A percentile compares a stretch with the other conserved stretches of the same genome.
These are phyloP conservation scores for Otus sunia DNA, from an alignment of 2,113 vertebrate genomes.

Conservation along the genomic window DNA sequence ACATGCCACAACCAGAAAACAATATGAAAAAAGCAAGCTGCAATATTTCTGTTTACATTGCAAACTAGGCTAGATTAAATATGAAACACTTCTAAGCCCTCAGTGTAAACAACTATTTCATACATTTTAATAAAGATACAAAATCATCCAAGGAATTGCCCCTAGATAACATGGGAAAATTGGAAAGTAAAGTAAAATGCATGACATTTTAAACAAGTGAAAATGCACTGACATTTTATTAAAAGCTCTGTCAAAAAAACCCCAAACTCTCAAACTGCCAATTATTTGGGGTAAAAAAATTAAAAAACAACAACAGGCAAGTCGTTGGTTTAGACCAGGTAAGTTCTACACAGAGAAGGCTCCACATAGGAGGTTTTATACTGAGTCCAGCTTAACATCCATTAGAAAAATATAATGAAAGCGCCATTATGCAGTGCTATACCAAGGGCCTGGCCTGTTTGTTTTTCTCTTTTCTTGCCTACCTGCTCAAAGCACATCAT, in stretches of 20 bases:
- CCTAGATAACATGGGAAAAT: background rate
- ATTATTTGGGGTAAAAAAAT: background rate
- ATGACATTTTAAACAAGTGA: background rate
- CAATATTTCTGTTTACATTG: background rate
- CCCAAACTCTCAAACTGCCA: background rate
- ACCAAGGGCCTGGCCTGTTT: background rate
- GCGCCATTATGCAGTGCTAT: background rate
- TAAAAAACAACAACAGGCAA: background rate
- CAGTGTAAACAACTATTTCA: background rate
- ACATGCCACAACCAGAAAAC: background rate
- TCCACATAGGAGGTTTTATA: background rate
- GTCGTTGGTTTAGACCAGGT: background rate
- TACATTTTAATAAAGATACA: conserved; percentile 10
- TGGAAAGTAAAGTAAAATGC: conserved; percentile 25
- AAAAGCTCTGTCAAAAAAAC: background rate
- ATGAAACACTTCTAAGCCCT: background rate
- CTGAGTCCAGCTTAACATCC: background rate
- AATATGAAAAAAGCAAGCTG: background rate
- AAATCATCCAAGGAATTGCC: conserved; percentile 3
- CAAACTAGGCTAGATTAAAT: background rate
- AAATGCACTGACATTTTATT: conserved; percentile 22
- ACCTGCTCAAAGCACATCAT: background rate
- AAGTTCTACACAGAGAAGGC: background rate
- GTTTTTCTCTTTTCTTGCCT: background rate
- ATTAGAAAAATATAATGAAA: background rate